Evolutionary conservation across 2,113 vertebrate species (phyloP), one percentile per base, ranked within the genome.

Genomic region (Salvelinus fontinalis): DNA sequence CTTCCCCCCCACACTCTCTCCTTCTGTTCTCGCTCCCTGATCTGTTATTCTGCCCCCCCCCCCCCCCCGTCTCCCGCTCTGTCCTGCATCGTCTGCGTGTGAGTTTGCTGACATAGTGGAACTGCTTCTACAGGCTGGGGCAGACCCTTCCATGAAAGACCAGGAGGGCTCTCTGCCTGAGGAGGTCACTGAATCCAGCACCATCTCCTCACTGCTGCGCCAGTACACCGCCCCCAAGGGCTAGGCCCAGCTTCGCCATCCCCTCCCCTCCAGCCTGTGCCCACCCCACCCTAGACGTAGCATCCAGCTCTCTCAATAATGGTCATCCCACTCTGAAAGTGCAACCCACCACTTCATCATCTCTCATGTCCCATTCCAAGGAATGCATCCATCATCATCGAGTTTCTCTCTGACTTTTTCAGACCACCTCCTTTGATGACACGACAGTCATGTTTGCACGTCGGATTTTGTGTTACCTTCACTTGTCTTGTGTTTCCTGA

Each of bases 61-160:
- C 12, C 72, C 83, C 54, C 67, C 24, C n/a, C n/a, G n/a, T 57
- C 70, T 31, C 31, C 14, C 13, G 1, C 44, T 67, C 16, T 18
- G 73, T 80, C 3, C 20, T 7, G 1, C 83, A 99, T 97, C 97
- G 2, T 95, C 97, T 0, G 96, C 97, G 9, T 99, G 97, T 0
- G 97, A 98, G 91, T 99, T 99, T 85, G 73, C 91, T n/a, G 97
- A 98, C 74, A 95, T 98, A 0, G 97, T 99, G 84, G 95, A 98
- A 87, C 92, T 99, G 60, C 91, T 99, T 77, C 94, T 99, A 82
- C 91, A 93, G 51, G 87, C 92, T 0, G 97, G 97, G 20, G 97
- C 97, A 0, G 93, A 99, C 91, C 95, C 97, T 0, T 87, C 85
- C 1, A 95, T 98, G 75, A 96, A 94, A 83, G 97, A 99, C 90